A percentile compares a stretch with the other conserved stretches of the same genome.
These are phyloP conservation scores for Vandiemenella viatica DNA, from an alignment of 2,888 invertebrate species.

Conservation along the genomic window DNA sequence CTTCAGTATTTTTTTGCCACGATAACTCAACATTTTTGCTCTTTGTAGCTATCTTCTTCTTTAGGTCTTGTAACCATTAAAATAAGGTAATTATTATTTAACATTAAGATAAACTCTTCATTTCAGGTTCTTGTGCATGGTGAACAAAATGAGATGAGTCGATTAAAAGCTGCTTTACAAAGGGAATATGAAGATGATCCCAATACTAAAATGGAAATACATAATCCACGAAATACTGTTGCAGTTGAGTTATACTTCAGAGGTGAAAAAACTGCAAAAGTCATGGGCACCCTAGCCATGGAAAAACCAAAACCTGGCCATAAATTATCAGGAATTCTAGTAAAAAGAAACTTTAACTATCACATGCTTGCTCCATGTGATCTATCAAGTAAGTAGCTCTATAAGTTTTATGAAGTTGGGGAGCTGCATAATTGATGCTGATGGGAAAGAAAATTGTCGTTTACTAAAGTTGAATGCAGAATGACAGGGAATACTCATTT, in stretches of 20 bases:
- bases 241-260: conserved; percentile 84
- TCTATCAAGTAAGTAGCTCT: conserved; percentile 67
- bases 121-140: conserved; percentile 83
- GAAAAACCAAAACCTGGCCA: conserved; percentile 64
- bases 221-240: conserved; percentile 93
- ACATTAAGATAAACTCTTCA: too few species aligned
- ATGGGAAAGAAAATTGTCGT: too few species aligned
- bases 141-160: conserved; percentile 96
- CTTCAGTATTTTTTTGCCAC: too few species aligned
- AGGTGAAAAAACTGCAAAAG: conserved; percentile 96
- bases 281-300: conserved; percentile 83
- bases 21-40: too few species aligned
- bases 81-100: too few species aligned
- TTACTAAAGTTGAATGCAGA: too few species aligned
- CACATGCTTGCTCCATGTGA: conserved; percentile 85
- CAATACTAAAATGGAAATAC: conserved; percentile 66
- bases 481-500: too few species aligned
- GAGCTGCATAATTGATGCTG: too few species aligned
- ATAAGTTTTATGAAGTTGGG: too few species aligned
- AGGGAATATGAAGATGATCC: conserved; percentile 84
- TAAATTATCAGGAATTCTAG: conserved; percentile 78
- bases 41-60: too few species aligned
- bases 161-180: conserved; percentile 84
- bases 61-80: too few species aligned
- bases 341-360: conserved; percentile 96